Evolutionary conservation across 2,888 invertebrate species (phyloP).

Genomic region (Cremastinae sp.): DNA sequence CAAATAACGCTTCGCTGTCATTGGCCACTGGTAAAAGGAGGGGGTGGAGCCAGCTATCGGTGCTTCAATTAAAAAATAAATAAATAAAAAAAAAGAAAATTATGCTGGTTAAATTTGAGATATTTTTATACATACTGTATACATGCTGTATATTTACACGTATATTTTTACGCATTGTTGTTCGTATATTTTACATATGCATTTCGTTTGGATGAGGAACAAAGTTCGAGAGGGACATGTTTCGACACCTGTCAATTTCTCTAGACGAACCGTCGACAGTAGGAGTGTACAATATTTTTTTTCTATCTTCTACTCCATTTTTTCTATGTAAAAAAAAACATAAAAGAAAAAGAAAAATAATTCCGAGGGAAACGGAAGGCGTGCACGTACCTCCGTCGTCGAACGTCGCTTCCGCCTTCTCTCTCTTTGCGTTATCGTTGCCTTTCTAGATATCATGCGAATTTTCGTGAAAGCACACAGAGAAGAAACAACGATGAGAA

Average conservation of each 20-base stretch:
- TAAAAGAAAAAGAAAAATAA: constrained; percentile 23
- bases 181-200: constrained; percentile 27
- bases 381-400: constrained; percentile 66
- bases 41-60: constrained; percentile 79
- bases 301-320: constrained; percentile 61
- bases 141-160: constrained; percentile 14
- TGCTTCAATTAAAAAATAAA: constrained; percentile 70
- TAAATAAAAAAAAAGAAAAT: constrained; percentile 29
- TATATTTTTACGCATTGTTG: constrained; percentile 8
- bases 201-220: constrained; percentile 37
- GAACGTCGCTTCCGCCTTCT: constrained; percentile 75
- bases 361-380: constrained; percentile 61
- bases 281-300: not conserved
- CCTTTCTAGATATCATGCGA: constrained; percentile 48
- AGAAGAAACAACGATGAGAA: constrained; percentile 41
- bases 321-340: constrained; percentile 61
- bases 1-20: constrained; percentile 77
- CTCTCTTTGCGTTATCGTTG: constrained; percentile 73
- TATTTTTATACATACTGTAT: constrained; percentile 34
- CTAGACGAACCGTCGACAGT: too few species aligned
- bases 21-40: constrained; percentile 79
- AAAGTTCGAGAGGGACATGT: constrained; percentile 12
- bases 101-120: constrained; percentile 42
- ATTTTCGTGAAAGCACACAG: constrained; percentile 19
- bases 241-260: too few species aligned